A percentile compares a stretch with the other conserved stretches of the same genome.
These are phyloP conservation scores for Melinaea menophilus DNA, from an alignment of 2,888 invertebrate genomes.

Conservation along the genomic window DNA sequence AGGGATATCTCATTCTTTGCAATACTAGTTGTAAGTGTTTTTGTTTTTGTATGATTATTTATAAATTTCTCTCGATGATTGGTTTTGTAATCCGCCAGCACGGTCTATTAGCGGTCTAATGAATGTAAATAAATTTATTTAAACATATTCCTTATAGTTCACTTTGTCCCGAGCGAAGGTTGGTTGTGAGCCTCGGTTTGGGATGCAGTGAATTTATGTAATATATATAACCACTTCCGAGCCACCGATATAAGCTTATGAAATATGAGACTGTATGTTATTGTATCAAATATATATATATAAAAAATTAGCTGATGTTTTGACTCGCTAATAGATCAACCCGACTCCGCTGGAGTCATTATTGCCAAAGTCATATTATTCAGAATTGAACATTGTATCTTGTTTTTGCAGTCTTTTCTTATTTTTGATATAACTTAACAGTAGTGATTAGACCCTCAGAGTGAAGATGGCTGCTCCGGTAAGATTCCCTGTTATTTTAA, in stretches of 20 bases:
- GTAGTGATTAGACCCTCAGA: constrained; percentile 42
- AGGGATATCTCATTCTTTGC: constrained; percentile 64
- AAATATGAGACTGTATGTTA: constrained; percentile 32
- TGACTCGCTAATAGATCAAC: constrained; percentile 38
- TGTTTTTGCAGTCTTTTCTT: constrained; percentile 53
- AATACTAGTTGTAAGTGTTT: constrained; percentile 77
- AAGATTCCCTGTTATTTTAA: constrained; percentile 43
- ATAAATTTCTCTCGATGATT: constrained; percentile 55
- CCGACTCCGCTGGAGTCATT: constrained; percentile 42
- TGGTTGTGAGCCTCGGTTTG: not conserved
- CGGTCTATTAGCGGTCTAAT: constrained; percentile 36
- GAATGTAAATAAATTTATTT: constrained; percentile 1
- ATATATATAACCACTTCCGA: constrained; percentile 21
- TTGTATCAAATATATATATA: constrained; percentile 31
- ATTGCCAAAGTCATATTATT: constrained; percentile 62
- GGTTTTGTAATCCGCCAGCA: constrained; percentile 51
- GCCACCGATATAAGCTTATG: constrained; percentile 27
- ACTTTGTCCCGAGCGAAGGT: not conserved
- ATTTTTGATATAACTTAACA: constrained; percentile 38
- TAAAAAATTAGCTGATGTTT: constrained; percentile 24
- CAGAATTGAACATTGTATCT: constrained; percentile 26
- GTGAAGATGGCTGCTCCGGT: constrained; percentile 48
- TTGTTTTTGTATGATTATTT: constrained; percentile 74
- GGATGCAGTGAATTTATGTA: not conserved
- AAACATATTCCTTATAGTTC: not conserved